Evolutionary conservation across 2,113 vertebrate genomes (phyloP), one percentile per base, ranked within the genome.

Genomic region (Plotosus lineatus): DNA sequence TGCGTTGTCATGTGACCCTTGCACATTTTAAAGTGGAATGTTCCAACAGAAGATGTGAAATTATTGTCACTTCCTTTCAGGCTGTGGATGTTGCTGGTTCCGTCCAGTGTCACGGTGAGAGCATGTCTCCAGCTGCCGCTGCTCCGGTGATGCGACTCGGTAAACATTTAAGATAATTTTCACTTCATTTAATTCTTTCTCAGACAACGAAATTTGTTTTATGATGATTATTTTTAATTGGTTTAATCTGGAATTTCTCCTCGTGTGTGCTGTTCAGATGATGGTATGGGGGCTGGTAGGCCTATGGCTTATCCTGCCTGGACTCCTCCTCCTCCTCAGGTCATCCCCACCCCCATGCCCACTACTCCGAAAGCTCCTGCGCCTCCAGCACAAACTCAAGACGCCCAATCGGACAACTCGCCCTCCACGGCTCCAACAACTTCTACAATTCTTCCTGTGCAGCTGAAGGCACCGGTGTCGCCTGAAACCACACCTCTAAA

Each of bases 21-120:
- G n/a, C n/a, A n/a, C n/a, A n/a, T n/a, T n/a, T n/a, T n/a, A n/a
- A n/a, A n/a, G n/a, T n/a, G n/a, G n/a, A n/a, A n/a, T n/a, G n/a
- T n/a, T n/a, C n/a, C n/a, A n/a, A n/a, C n/a, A n/a, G n/a, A n/a
- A n/a, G n/a, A n/a, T n/a, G n/a, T n/a, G n/a, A n/a, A n/a, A n/a
- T n/a, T n/a, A n/a, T n/a, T n/a, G n/a, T n/a, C n/a, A n/a, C n/a
- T n/a, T n/a, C 14, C 26, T 11, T 14, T 72, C 33, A 79, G 72
- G 71, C 53, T 84, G 68, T 46, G 15, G 61, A 60, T 53, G 50
- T 79, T 21, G 93, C 33, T 66, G 88, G 86, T 85, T 56, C 86
- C 72, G 92, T 94, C 81, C 97, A 97, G 84, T 95, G 95, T 66
- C 98, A 98, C 0, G 97, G 97, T 87, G 97, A 98, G 92, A 93